phyloP scores from a whole-genome alignment of 2,888 invertebrate species.

The Pammene aurita region DNA sequence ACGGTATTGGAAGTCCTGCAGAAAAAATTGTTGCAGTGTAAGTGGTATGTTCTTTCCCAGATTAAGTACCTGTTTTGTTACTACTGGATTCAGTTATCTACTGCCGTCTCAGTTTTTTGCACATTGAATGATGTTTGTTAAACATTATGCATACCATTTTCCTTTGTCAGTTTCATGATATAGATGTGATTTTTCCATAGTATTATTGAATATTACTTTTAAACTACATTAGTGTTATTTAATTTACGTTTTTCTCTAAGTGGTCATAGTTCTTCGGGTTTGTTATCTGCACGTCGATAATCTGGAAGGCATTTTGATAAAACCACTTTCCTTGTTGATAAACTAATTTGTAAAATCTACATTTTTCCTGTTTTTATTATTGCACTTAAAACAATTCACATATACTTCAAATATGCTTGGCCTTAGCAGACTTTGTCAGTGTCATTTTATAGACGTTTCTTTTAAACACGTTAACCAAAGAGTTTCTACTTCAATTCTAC shows the following conservation, averaged over 20 bases:
- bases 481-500: not conserved
- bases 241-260: not conserved
- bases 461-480: not conserved
- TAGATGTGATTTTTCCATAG: not conserved
- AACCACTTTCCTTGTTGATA: not conserved
- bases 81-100: not conserved
- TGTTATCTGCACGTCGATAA: not conserved
- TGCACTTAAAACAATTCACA: constrained; percentile 1
- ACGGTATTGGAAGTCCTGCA: not conserved
- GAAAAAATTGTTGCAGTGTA: not conserved
- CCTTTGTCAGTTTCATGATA: not conserved
- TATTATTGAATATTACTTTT: not conserved
- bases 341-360: not conserved
- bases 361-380: not conserved
- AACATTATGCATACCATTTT: not conserved
- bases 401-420: not conserved
- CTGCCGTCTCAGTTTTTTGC: not conserved
- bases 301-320: not conserved
- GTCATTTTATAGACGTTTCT: not conserved
- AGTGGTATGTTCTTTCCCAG: not conserved
- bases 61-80: not conserved
- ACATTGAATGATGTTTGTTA: not conserved
- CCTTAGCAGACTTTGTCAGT: constrained; percentile 3
- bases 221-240: not conserved
- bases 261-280: not conserved